Evolutionary conservation across 2,797 vertebrate genomes (phyloP).

Genomic region (Poecilia gillii): DNA sequence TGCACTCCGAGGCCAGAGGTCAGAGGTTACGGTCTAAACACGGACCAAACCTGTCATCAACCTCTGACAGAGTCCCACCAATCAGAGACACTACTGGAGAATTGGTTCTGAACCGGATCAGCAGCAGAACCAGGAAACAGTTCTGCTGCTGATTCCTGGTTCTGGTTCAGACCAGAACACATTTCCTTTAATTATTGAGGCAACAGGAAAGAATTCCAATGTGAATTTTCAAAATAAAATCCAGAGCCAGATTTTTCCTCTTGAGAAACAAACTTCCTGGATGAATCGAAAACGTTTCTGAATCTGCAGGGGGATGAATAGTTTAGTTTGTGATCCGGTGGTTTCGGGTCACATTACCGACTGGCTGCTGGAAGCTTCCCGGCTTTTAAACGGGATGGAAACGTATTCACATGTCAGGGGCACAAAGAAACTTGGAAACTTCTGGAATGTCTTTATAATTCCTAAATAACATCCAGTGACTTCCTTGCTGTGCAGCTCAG

Average conservation of each 20-base stretch:
- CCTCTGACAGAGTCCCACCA: background rate
- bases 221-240: background rate
- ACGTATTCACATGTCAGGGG: background rate
- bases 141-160: no score
- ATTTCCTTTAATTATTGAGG: background rate
- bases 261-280: background rate
- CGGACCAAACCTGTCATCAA: background rate
- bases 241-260: background rate
- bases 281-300: background rate
- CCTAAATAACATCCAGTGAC: background rate
- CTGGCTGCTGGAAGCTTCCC: background rate
- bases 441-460: background rate
- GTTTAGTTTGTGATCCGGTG: background rate
- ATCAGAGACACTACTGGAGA: background rate
- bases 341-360: background rate
- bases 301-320: background rate
- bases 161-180: background rate
- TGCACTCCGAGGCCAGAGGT: constrained; percentile 44
- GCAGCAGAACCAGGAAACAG: background rate
- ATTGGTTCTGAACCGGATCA: background rate
- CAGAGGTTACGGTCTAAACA: constrained; percentile 15
- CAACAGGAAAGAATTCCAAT: background rate
- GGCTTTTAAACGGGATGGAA: background rate
- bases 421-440: background rate
- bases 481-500: background rate